Evolutionary conservation across 1,140 invertebrate species (phyloP).

Genomic region (Zaprionus vittiger): DNA sequence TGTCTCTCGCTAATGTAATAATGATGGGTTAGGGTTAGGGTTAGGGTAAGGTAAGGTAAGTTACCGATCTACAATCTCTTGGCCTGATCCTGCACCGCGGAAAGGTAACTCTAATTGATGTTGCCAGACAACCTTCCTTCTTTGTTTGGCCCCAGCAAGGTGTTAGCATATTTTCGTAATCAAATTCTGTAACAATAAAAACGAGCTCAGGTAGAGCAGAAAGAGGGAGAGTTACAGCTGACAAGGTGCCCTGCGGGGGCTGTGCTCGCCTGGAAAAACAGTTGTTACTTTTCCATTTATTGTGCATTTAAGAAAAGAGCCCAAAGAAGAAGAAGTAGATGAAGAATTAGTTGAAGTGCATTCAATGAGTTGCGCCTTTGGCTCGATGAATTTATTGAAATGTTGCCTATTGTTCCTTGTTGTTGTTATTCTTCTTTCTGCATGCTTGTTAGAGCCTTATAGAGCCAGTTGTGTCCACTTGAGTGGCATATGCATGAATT

Average conservation of each 20-base stretch:
- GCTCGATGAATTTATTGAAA: constrained; percentile 78
- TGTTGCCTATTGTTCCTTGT: constrained; percentile 49
- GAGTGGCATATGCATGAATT: constrained; percentile 68
- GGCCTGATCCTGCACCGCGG: constrained; percentile 67
- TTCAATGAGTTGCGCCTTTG: constrained; percentile 53
- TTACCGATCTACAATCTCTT: not conserved
- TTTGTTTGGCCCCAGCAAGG: constrained; percentile 74
- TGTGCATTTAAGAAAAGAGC: constrained; percentile 60
- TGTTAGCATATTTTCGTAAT: constrained; percentile 81
- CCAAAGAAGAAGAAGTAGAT: constrained; percentile 5
- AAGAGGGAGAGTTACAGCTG: constrained; percentile 45
- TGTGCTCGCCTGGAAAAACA: constrained; percentile 59
- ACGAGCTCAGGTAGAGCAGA: constrained; percentile 40
- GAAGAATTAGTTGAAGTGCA: constrained; percentile 73
- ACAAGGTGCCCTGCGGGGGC: constrained; percentile 38
- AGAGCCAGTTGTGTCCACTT: constrained; percentile 22
- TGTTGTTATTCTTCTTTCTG: not conserved
- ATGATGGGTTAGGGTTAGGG: constrained; percentile 42
- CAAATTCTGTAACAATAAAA: constrained; percentile 78
- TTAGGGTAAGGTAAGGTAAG: too few relatives aligned
- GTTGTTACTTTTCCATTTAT: constrained; percentile 82
- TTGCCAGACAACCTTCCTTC: constrained; percentile 54
- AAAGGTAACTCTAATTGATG: constrained; percentile 83
- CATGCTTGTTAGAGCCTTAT: not conserved
- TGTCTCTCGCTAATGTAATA: constrained; percentile 62